Percentiles rank a stretch among this genome's conserved stretches.
Conservation (phyloP, 2,797 vertebrate genomes). For the Kryptolebias ocellatus region DNA sequence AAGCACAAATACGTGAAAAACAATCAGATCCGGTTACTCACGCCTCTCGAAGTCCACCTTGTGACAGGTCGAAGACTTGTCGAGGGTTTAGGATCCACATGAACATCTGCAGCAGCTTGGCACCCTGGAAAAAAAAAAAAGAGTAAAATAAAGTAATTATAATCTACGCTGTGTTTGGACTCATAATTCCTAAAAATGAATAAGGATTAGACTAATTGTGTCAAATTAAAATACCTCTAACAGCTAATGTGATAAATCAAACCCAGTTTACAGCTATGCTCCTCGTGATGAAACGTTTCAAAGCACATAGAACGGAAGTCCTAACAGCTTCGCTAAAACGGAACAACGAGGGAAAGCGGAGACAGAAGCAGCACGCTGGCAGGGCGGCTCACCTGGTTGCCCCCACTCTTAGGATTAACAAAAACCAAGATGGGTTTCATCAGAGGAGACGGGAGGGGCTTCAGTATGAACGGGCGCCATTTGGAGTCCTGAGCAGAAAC, state of each 20-base stretch:
- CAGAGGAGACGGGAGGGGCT: constrained; percentile 95
- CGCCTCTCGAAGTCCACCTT: constrained; percentile 96
- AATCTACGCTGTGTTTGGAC: too few species aligned
- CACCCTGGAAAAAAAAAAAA: constrained; percentile 81
- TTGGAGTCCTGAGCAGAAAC: constrained; percentile 87
- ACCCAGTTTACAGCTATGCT: too few species aligned
- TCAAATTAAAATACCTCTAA: too few species aligned
- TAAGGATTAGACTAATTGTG: too few species aligned
- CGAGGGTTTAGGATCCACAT: constrained; percentile 99
- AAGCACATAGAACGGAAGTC: too few species aligned
- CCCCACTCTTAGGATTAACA: constrained; percentile 97
- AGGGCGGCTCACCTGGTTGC: constrained; percentile 89
- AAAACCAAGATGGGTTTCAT: constrained; percentile 98
- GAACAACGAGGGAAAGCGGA: too few species aligned
- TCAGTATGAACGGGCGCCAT: constrained; percentile 95
- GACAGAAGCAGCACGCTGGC: too few species aligned
- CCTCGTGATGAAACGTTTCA: too few species aligned
- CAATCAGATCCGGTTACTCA: constrained; percentile 77
- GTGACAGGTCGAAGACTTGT: constrained; percentile 98
- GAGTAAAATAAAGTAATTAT: too few species aligned
- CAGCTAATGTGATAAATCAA: too few species aligned
- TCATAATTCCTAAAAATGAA: too few species aligned
- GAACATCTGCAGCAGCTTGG: constrained; percentile 98
- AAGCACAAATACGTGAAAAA: not conserved
- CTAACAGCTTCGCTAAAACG: too few species aligned